Evolutionary conservation across 2,113 vertebrate species (phyloP).

Genomic region (Galbula dea): DNA sequence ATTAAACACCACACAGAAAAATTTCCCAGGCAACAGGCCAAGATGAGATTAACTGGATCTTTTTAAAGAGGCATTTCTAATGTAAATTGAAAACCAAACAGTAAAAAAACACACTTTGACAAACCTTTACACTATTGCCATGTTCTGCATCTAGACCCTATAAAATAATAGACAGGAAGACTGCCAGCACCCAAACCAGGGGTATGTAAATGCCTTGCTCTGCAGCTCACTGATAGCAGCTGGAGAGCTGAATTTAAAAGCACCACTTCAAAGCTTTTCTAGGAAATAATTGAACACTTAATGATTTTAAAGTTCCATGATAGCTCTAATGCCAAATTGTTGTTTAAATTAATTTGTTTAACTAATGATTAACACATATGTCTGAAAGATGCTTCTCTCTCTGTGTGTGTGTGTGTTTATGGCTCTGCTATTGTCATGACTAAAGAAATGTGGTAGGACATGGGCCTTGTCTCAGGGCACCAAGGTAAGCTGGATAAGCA

Average conservation of each 20-base stretch:
- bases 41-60: constrained; percentile 37
- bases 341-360: constrained; percentile 36
- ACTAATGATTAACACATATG: background rate
- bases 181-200: constrained; percentile 12
- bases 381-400: background rate
- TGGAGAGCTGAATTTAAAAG: constrained; percentile 2
- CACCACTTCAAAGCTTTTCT: constrained; percentile 33
- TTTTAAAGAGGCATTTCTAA: background rate
- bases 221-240: constrained; percentile 34
- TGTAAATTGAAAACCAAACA: constrained; percentile 35
- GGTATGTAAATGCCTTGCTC: background rate
- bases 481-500: background rate
- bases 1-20: constrained; percentile 1
- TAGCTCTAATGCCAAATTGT: background rate
- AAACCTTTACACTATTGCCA: constrained; percentile 17
- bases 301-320: constrained; percentile 19
- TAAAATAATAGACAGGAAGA: constrained; percentile 27
- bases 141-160: background rate
- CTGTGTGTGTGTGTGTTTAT: fast-evolving
- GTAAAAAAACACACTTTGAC: constrained; percentile 1
- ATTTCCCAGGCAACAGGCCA: constrained; percentile 44
- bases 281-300: constrained; percentile 29
- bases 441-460: background rate
- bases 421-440: fast-evolving
- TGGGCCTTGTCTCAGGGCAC: background rate